Evolutionary conservation across 2,888 invertebrate genomes (phyloP).

Genomic region (Resseliella maxima): DNA sequence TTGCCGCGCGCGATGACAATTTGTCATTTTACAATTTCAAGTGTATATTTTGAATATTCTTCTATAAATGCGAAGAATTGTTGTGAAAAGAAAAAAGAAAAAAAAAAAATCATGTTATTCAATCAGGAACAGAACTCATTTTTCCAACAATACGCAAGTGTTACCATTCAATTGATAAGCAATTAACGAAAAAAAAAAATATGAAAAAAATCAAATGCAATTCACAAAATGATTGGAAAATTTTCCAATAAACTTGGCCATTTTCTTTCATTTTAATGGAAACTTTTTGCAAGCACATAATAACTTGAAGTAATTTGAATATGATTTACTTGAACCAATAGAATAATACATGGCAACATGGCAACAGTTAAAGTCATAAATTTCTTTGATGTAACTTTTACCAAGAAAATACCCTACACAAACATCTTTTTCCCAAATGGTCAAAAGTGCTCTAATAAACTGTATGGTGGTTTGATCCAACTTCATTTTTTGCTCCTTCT

Average conservation of each 20-base stretch:
- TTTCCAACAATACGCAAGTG: too few relatives aligned
- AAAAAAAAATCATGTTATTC: too few relatives aligned
- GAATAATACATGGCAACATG: neutral
- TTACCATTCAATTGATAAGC: too few relatives aligned
- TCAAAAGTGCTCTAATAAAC: conserved; percentile 24
- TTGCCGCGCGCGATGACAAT: too few relatives aligned
- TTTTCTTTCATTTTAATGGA: neutral
- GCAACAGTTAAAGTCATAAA: neutral
- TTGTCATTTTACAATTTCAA: too few relatives aligned
- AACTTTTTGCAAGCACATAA: neutral
- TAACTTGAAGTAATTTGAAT: neutral
- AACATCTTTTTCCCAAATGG: neutral
- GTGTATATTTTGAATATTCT: too few relatives aligned
- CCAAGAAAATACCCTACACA: neutral
- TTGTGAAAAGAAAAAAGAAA: too few relatives aligned
- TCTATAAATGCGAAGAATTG: too few relatives aligned
- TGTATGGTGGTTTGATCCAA: neutral
- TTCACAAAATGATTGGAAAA: too few relatives aligned
- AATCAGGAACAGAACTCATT: too few relatives aligned
- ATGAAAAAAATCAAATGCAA: too few relatives aligned
- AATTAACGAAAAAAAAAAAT: too few relatives aligned
- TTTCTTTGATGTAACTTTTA: neutral
- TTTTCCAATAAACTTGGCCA: neutral
- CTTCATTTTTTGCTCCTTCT: neutral
- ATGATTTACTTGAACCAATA: neutral